Conservation (phyloP, 2,888 invertebrate genomes). For the Diplazon laetatorius region DNA sequence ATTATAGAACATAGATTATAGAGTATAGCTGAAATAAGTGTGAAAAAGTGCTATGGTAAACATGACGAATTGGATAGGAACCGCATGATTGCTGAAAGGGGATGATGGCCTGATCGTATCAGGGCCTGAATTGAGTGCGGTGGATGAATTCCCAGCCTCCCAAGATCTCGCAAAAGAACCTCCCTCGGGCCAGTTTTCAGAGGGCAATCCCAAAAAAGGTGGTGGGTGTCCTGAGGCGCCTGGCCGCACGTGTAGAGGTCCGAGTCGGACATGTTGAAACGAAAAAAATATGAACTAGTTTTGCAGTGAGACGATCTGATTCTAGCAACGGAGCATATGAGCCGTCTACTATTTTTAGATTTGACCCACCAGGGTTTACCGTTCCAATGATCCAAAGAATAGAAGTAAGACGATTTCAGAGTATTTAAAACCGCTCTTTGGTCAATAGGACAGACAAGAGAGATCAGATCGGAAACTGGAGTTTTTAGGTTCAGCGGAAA, state of each 20-base stretch:
- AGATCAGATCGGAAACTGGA: background rate
- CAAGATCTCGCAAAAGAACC: background rate
- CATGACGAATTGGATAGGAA: background rate
- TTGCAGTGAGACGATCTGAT: background rate
- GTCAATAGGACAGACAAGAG: background rate
- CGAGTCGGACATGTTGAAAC: background rate
- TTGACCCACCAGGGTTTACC: conserved; percentile 1
- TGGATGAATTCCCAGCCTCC: background rate
- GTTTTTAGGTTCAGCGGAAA: background rate
- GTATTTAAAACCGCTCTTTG: background rate
- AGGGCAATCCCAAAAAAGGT: background rate
- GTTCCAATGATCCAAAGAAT: conserved; percentile 3
- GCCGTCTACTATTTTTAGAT: background rate
- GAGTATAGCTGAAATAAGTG: no score
- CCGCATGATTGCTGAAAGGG: background rate
- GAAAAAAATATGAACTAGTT: background rate
- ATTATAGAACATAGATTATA: no score
- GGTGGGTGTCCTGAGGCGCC: background rate
- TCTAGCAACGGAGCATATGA: background rate
- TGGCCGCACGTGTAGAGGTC: background rate
- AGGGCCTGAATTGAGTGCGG: background rate
- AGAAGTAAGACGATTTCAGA: background rate
- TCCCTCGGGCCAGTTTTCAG: background rate
- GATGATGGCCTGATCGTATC: background rate
- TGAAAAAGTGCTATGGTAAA: no score